Conservation (phyloP, 2,888 invertebrate species). For the Hemaris fuciformis region DNA sequence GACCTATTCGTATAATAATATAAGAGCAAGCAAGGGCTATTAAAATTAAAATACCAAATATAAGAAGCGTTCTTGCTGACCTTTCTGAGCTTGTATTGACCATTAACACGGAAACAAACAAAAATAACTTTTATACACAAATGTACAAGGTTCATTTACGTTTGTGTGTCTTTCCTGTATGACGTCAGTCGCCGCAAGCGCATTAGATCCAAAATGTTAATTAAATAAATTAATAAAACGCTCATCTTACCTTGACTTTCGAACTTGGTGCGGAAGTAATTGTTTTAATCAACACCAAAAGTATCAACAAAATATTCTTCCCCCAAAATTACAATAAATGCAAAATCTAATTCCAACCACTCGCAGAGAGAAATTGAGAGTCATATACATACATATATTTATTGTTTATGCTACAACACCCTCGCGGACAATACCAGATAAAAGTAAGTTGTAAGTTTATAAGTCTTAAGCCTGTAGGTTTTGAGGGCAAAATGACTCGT, state of each 20-base stretch:
- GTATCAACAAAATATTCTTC: neutral
- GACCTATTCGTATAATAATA: too few relatives aligned
- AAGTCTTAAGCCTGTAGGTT: too few relatives aligned
- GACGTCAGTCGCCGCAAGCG: constrained; percentile 2
- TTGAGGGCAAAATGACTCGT: too few relatives aligned
- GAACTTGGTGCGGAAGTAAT: neutral
- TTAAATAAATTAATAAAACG: neutral
- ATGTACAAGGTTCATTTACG: neutral
- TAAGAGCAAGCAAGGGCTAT: neutral
- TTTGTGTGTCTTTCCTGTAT: neutral
- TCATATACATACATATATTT: too few relatives aligned
- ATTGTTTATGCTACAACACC: too few relatives aligned
- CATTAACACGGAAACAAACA: neutral
- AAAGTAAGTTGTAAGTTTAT: too few relatives aligned
- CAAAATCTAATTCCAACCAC: too few relatives aligned
- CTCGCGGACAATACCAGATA: too few relatives aligned
- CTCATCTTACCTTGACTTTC: constrained; percentile 2
- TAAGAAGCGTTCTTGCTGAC: neutral
- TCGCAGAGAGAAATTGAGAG: too few relatives aligned
- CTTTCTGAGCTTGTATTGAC: neutral
- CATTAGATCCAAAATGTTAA: constrained; percentile 14
- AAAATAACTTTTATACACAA: neutral
- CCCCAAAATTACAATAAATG: too few relatives aligned
- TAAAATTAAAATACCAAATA: neutral
- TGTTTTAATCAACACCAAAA: neutral